phyloP scores from a whole-genome alignment of 2,113 vertebrate species.

The Grantiella picta region DNA sequence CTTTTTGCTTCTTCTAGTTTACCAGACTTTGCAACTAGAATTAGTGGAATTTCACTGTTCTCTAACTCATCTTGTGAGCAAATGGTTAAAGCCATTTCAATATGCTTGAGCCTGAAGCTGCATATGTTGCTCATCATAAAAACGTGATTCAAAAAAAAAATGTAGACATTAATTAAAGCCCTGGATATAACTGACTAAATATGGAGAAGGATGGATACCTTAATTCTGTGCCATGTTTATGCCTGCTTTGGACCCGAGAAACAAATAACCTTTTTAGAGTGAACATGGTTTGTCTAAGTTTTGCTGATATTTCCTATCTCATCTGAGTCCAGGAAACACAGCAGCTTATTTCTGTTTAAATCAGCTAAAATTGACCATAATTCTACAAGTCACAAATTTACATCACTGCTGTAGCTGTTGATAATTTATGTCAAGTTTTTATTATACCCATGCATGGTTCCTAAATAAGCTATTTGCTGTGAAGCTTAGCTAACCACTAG shows the following conservation, averaged over 20 bases:
- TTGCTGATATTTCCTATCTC: neutral
- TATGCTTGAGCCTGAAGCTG: neutral
- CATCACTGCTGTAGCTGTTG: neutral
- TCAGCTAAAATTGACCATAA: neutral
- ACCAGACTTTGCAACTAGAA: neutral
- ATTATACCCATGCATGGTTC: neutral
- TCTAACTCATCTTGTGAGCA: neutral
- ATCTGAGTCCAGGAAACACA: neutral
- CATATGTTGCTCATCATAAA: neutral
- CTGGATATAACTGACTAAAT: neutral
- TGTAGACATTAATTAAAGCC: neutral
- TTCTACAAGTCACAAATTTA: neutral
- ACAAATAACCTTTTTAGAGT: neutral
- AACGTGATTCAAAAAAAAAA: neutral
- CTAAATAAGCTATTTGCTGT: conserved; percentile 8
- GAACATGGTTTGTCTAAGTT: neutral
- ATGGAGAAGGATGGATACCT: neutral
- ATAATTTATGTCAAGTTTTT: conserved; percentile 1
- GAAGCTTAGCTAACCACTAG: conserved; percentile 27
- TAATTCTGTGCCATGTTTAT: neutral
- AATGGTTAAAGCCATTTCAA: neutral
- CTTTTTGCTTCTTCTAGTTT: neutral
- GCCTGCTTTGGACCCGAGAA: neutral
- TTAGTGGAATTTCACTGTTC: neutral
- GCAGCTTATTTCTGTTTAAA: neutral